Base-by-base conservation (phyloP, 1,140 invertebrate species). In the Pomacea maculata region DNA sequence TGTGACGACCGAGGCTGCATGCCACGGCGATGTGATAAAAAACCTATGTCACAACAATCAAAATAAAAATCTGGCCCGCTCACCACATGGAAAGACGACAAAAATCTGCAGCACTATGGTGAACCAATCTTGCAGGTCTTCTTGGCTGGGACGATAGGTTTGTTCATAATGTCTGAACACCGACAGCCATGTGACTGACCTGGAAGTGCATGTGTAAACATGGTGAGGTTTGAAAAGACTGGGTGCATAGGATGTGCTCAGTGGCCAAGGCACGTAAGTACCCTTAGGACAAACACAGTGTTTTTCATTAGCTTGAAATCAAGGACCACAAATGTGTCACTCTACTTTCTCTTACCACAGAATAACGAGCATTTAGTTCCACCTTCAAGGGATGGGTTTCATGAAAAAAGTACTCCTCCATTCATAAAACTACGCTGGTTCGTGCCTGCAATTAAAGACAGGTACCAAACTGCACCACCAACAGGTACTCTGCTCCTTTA, bases 221-320 rank as follows among this genome's bases (percentile, higher is more conserved):
- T 70, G 68, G 68, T 70, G n/a, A 70, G 68, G 68, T 61, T 61
- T 17, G 15, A 17, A 61, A 61, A 61, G n/a, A 70, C 73, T n/a
- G 65, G 77, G 77, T 78, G 77, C 77, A 78, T 78, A 78, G 77
- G 77, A 67, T 71, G 45, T 78, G 34, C 77, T 70, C 52, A 57
- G 25, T 12, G 67, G 77, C 63, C 77, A 78, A 78, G 77, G 77
- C 77, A 78, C 77, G 70, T 19, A 70, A 78, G 67, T 65, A 71
- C 67, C 19, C 52, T 73, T 73, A 52, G 11, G 45, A 73, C 19
- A 45, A 52, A 52, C 9, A 52, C 25, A 45, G 45, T 73, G 19
- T 45, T 52, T 29, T 19, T 12, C 34, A 17, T 73, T 52, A 21
- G 19, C 7, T 73, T 29, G 7, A 73, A 12, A 17, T 12, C 71